Evolutionary conservation across 2,888 invertebrate species (phyloP).

Genomic region (Chloromyia formosa): DNA sequence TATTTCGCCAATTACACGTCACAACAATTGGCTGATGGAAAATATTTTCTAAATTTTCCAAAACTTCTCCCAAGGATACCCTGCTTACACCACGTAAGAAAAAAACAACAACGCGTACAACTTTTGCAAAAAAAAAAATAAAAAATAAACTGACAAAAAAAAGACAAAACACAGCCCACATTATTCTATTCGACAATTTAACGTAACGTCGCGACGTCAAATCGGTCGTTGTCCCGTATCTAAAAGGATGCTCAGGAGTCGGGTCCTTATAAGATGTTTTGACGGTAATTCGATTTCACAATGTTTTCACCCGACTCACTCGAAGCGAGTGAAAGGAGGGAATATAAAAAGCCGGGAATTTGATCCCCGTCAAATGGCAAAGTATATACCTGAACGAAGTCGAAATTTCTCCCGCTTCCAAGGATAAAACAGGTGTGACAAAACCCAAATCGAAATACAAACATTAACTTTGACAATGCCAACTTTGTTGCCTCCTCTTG

Average conservation of each 20-base stretch:
- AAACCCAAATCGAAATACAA: constrained; percentile 35
- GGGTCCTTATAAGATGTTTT: constrained; percentile 22
- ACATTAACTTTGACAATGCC: constrained; percentile 39
- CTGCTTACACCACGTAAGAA: too few species aligned
- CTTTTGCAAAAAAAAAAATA: too few species aligned
- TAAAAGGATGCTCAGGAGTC: not conserved
- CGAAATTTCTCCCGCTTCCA: constrained; percentile 7
- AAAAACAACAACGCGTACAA: too few species aligned
- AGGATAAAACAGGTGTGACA: constrained; percentile 31
- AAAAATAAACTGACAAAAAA: too few species aligned
- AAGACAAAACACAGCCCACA: too few species aligned
- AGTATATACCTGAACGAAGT: not conserved
- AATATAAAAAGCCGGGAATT: not conserved
- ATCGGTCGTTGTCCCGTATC: too few species aligned
- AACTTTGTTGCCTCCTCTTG: constrained; percentile 19
- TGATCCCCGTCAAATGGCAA: not conserved
- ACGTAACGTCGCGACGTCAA: too few species aligned
- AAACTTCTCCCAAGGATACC: too few species aligned
- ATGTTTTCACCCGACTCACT: not conserved
- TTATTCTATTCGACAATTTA: too few species aligned
- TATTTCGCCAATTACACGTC: too few species aligned
- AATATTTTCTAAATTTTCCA: too few species aligned
- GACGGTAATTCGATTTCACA: constrained; percentile 42
- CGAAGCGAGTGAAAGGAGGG: not conserved
- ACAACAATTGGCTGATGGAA: too few species aligned